Percentiles rank a stretch among this genome's conserved stretches.
These are phyloP conservation scores for Oryctolagus cuniculus DNA, from an alignment of 2,113 vertebrate species.

Conservation along the genomic window mOryCun1.1 NC_091433.1:193567501-193568000, in stretches of 20 bases:
- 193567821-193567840: not conserved
- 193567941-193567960: not conserved
- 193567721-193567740: not conserved
- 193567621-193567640: no score
- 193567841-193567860: not conserved
- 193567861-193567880: not conserved
- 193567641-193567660: no score
- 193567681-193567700: not conserved
- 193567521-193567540: not conserved
- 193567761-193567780: not conserved
- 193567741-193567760: not conserved
- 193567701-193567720: no score
- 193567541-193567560: not conserved
- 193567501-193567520: not conserved
- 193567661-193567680: not conserved
- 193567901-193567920: not conserved
- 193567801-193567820: not conserved
- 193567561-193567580: not conserved
- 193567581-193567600: not conserved
- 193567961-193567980: not conserved
- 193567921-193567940: not conserved
- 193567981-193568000: rapidly evolving
- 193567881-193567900: not conserved
- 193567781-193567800: not conserved
- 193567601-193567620: not conserved